Percentiles rank a stretch among this genome's conserved stretches.
Conservation (phyloP, 2,888 invertebrate genomes). For the Trichopoda pennipes region DNA sequence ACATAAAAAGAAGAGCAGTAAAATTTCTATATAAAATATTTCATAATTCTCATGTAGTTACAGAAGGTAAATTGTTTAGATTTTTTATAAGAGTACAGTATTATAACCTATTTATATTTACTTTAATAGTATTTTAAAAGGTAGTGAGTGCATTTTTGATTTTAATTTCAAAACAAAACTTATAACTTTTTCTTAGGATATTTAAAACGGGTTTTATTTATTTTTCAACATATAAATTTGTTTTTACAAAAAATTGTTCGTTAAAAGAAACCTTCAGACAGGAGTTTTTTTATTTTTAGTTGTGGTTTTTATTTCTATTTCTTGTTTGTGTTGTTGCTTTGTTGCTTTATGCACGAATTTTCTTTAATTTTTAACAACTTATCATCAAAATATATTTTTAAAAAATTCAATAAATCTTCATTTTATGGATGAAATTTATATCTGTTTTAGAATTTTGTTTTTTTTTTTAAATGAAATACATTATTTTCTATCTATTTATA, state of each 20-base stretch:
- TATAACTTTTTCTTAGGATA: neutral
- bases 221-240: neutral
- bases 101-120: neutral
- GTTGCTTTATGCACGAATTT: too few species aligned
- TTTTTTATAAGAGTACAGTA: too few species aligned
- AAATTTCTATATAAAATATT: too few species aligned
- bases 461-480: too few species aligned
- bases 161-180: neutral
- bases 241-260: slow-evolving; percentile 14
- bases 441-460: neutral
- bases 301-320: neutral
- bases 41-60: too few species aligned
- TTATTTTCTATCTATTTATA: too few species aligned
- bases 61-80: too few species aligned
- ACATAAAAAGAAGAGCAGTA: too few species aligned
- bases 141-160: neutral
- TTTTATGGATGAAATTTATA: neutral
- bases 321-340: neutral
- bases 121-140: neutral
- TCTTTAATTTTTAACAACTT: too few species aligned
- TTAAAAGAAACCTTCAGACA: slow-evolving; percentile 54
- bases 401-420: too few species aligned
- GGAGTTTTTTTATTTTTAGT: slow-evolving; percentile 31
- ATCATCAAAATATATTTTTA: too few species aligned
- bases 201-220: neutral